phyloP scores from a whole-genome alignment of 2,888 invertebrate species.

The Griposia aprilina region DNA sequence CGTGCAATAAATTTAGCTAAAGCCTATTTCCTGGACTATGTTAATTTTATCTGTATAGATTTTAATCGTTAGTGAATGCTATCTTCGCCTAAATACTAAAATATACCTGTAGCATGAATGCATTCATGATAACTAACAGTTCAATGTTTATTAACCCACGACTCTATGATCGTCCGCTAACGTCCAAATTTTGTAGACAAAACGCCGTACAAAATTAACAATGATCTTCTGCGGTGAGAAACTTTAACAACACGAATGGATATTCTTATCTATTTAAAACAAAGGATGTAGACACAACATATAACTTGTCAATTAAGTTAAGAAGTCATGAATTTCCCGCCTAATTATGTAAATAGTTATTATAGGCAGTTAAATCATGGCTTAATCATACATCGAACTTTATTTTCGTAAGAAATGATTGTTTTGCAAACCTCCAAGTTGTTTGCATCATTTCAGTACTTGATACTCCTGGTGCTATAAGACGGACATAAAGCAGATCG shows the following conservation, averaged over 20 bases:
- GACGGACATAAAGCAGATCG: not conserved
- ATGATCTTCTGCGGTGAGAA: no score
- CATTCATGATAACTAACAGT: not conserved
- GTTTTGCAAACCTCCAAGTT: not conserved
- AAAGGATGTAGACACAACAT: not conserved
- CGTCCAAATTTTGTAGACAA: not conserved
- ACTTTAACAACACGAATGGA: not conserved
- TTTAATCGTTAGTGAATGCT: no score
- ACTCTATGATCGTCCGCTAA: not conserved
- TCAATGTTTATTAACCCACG: not conserved
- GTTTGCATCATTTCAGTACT: not conserved
- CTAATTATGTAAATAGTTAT: not conserved
- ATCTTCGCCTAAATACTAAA: not conserved
- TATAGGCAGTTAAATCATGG: not conserved
- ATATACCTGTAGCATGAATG: not conserved
- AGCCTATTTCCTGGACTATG: not conserved
- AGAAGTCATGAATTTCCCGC: not conserved
- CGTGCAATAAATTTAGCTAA: not conserved
- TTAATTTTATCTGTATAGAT: not conserved
- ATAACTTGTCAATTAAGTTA: not conserved
- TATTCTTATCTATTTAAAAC: not conserved
- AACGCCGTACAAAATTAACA: not conserved
- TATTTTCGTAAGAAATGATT: slow-evolving; percentile 3
- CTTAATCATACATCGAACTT: not conserved
- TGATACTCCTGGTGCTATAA: not conserved